Percentiles rank a stretch among this genome's conserved stretches.
phyloP scores from a whole-genome alignment of 2,888 invertebrate genomes.

The Noctua pronuba region DNA sequence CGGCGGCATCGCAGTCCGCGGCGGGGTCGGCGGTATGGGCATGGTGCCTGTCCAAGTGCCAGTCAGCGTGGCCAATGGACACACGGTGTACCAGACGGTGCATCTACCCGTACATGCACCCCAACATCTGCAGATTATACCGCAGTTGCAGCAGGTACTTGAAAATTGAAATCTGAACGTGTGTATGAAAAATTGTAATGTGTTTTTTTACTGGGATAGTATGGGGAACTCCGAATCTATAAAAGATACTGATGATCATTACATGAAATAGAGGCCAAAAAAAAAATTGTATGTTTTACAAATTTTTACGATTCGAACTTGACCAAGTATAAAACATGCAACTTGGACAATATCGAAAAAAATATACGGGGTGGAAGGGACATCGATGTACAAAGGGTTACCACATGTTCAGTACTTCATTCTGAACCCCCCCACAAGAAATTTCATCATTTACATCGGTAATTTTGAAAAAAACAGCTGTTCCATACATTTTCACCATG shows the following conservation, averaged over 20 bases:
- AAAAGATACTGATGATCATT: neutral
- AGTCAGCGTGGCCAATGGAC: constrained; percentile 95
- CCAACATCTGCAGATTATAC: constrained; percentile 94
- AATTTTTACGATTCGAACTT: neutral
- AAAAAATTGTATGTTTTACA: neutral
- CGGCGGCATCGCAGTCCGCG: constrained; percentile 76
- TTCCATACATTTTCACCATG: too few species aligned
- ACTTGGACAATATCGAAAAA: too few species aligned
- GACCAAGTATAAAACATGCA: neutral
- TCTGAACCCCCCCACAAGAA: too few species aligned
- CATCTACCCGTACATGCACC: constrained; percentile 97
- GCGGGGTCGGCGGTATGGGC: constrained; percentile 82
- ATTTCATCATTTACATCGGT: too few species aligned
- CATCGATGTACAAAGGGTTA: too few species aligned
- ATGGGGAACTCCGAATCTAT: neutral
- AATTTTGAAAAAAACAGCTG: too few species aligned
- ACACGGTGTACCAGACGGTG: constrained; percentile 98
- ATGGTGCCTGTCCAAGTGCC: constrained; percentile 98
- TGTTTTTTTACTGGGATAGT: neutral
- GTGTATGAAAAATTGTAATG: too few species aligned
- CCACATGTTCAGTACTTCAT: too few species aligned
- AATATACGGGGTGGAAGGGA: too few species aligned
- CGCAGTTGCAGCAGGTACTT: constrained; percentile 94
- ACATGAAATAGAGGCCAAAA: neutral
- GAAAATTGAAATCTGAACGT: neutral